Evolutionary conservation across 2,888 invertebrate genomes (phyloP).

Genomic region (Metallyticus violacea): DNA sequence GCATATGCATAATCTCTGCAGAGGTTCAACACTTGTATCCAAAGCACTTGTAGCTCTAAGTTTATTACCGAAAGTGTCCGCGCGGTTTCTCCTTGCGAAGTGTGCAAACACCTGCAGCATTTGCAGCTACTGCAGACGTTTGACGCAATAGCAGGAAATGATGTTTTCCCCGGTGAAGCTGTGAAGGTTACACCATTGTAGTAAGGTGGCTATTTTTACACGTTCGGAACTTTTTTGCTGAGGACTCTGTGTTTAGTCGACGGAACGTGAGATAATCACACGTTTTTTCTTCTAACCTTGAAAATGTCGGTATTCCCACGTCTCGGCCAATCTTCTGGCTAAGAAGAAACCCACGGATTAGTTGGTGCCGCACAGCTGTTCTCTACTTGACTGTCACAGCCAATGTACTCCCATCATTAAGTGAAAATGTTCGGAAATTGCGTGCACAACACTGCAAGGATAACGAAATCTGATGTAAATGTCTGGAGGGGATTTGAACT

Average conservation of each 20-base stretch:
- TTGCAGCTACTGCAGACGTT: background rate
- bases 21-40: too few species aligned
- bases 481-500: background rate
- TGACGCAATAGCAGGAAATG: background rate
- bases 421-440: background rate
- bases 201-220: background rate
- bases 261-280: background rate
- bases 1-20: too few species aligned
- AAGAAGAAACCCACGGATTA: background rate
- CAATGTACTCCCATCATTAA: background rate
- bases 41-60: too few species aligned
- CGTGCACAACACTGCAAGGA: background rate
- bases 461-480: background rate
- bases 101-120: background rate
- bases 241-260: background rate
- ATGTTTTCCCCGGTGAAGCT: background rate
- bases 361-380: background rate
- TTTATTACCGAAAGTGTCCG: too few species aligned
- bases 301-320: background rate
- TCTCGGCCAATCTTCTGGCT: too few species aligned
- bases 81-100: background rate
- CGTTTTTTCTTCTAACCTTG: background rate
- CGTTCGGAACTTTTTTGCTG: background rate
- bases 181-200: background rate
- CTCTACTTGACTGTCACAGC: background rate